Conservation (phyloP, 1,140 invertebrate species). For the Calephelis nemesis region DNA sequence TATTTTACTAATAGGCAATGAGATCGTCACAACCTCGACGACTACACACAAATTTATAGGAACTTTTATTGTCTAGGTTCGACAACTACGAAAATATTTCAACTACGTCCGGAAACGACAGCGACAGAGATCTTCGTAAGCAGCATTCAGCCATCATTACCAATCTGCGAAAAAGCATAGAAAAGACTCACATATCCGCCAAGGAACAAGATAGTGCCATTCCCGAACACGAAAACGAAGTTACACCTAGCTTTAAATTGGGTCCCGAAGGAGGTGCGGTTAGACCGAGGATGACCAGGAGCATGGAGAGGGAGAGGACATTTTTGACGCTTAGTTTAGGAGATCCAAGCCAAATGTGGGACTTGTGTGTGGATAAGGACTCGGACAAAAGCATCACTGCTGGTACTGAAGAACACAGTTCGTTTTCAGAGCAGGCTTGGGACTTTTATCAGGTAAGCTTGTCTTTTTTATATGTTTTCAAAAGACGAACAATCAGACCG, state of each 20-base stretch:
- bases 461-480: neutral
- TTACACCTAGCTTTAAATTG: slow-evolving; percentile 80
- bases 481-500: neutral
- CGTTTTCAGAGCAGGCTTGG: slow-evolving; percentile 93
- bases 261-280: slow-evolving; percentile 78
- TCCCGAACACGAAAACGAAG: slow-evolving; percentile 63
- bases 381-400: slow-evolving; percentile 74
- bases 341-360: slow-evolving; percentile 63
- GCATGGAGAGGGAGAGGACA: slow-evolving; percentile 63
- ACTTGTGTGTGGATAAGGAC: slow-evolving; percentile 67
- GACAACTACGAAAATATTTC: slow-evolving; percentile 48
- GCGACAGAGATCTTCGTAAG: slow-evolving; percentile 69
- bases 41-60: neutral
- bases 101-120: slow-evolving; percentile 76
- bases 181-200: slow-evolving; percentile 71
- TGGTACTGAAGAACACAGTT: slow-evolving; percentile 86
- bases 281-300: slow-evolving; percentile 59
- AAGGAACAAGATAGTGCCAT: slow-evolving; percentile 70
- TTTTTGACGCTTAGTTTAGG: slow-evolving; percentile 66
- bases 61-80: slow-evolving; percentile 49
- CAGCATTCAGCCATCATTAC: slow-evolving; percentile 60
- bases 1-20: no score
- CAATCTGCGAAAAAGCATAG: slow-evolving; percentile 68
- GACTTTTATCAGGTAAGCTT: slow-evolving; percentile 86
- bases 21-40: no score